Evolutionary conservation across 2,113 vertebrate genomes (phyloP), one percentile per base, ranked within the genome.

Genomic region (Oxyruncus cristatus): DNA sequence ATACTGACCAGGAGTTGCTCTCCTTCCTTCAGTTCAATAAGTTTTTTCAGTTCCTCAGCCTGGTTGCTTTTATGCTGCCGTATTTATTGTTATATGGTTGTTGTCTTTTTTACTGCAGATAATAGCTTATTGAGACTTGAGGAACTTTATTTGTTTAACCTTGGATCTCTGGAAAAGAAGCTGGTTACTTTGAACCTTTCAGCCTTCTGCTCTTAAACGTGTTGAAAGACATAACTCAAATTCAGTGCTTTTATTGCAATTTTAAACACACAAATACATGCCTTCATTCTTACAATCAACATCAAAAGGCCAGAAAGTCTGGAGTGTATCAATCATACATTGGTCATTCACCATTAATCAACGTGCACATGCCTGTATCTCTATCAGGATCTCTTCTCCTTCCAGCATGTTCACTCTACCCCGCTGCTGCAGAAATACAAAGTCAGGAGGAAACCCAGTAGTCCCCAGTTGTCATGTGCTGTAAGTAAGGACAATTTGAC

Each of bases 101-200:
- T 22, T 39, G 42, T 10, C 5, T 67, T 83, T 92, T 96, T 97
- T 85, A 95, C 93, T 81, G 77, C 93, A 96, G 93, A 95, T 97
- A 95, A 88, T 95, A 92, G 80, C 82, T 92, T 93, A 96, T 90
- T 94, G 86, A 95, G 58, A 85, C 85, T 96, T 33, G 9, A 97
- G 78, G 86, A 95, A 92, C 79, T 90, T 96, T 95, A 95, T 97
- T 97, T 98, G 85, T 90, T 97, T 96, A 97, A 97, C 95, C 95
- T 96, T 97, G 96, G 89, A 84, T 95, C 79, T 95, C 78, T 96
- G 94, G 86, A 92, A 62, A 72, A 96, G 65, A 90, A 85, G 53
- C 52, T 93, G 83, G 46, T 92, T 90, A 89, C 96, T 97, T 97
- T 96, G 94, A 98, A 95, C 89, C 85, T 94, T 92, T 94, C 70